These are phyloP conservation scores for Apis mellifera DNA, from an alignment of 1,140 invertebrate species.

Conservation along the genomic window Amel_HAv3.1 CM009940.2:8399001-8399500, in stretches of 20 bases:
- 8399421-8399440: not conserved
- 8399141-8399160: conserved; percentile 8
- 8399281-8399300: not conserved
- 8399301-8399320: not conserved
- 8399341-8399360: not conserved
- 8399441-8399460: not conserved
- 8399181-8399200: conserved; percentile 21
- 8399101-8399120: not conserved
- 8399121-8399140: not conserved
- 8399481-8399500: conserved; percentile 20
- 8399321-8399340: not conserved
- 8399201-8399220: conserved; percentile 34
- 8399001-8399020: conserved; percentile 29
- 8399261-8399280: not conserved
- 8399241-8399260: conserved; percentile 1
- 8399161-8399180: not conserved
- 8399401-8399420: not conserved
- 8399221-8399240: conserved; percentile 4
- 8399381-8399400: not conserved
- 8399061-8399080: no score
- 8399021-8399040: not conserved
- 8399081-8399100: conserved; percentile 9
- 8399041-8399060: not conserved
- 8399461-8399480: conserved; percentile 27
- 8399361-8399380: not conserved